These are phyloP conservation scores for Ptychobarbus kaznakovi DNA, from an alignment of 2,797 vertebrate genomes.

Conservation along the genomic window DNA sequence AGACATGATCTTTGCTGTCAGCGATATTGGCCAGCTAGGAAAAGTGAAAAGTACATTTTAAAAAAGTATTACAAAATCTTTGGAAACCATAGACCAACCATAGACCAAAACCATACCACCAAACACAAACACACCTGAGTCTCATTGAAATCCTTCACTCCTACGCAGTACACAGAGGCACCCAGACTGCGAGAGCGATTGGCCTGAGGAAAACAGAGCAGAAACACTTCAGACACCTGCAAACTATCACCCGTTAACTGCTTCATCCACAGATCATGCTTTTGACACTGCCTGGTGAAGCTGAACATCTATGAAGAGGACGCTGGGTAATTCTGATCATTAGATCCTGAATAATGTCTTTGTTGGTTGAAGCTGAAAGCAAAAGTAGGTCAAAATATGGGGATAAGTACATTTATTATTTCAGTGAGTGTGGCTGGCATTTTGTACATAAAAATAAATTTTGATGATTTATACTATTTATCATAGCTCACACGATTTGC, in stretches of 20 bases:
- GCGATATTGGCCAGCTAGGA: constrained; percentile 94
- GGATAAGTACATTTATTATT: background rate
- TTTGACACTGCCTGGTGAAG: background rate
- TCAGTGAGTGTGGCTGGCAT: background rate
- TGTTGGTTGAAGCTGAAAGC: background rate
- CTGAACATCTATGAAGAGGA: constrained; percentile 7
- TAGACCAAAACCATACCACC: no score
- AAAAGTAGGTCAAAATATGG: background rate
- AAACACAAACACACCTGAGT: constrained; percentile 85
- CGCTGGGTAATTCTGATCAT: background rate
- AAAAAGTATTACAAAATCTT: background rate
- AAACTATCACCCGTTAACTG: constrained; percentile 57
- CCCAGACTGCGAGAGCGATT: constrained; percentile 94
- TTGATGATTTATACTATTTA: background rate
- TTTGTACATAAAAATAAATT: background rate
- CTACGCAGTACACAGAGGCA: constrained; percentile 95
- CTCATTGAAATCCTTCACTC: constrained; percentile 99
- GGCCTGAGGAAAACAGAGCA: constrained; percentile 78
- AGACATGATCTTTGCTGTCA: constrained; percentile 96
- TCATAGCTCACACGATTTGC: background rate
- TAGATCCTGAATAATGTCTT: background rate
- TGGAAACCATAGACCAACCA: no score
- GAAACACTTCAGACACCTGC: constrained; percentile 14
- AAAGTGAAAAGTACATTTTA: background rate
- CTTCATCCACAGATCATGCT: constrained; percentile 4